Evolutionary conservation across 1,140 invertebrate genomes (phyloP).

Genomic region (Drosophila lini): DNA sequence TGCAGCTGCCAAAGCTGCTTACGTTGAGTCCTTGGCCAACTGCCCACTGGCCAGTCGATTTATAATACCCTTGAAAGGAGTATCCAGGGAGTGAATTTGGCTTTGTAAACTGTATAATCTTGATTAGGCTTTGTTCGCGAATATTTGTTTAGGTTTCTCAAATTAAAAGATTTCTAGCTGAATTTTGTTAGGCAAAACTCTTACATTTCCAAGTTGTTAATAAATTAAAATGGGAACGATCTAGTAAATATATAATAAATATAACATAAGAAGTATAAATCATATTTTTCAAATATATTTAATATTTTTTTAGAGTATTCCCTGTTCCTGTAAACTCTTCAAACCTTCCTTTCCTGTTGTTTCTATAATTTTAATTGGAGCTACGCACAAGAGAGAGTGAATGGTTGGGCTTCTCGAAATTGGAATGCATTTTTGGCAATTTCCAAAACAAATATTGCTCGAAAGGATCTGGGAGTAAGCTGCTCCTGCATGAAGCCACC

Average conservation of each 20-base stretch:
- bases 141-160: too few relatives aligned
- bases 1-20: conserved; percentile 56
- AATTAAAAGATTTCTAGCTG: not conserved
- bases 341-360: conserved; percentile 32
- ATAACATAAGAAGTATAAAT: not conserved
- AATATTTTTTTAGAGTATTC: not conserved
- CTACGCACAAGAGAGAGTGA: conserved; percentile 10
- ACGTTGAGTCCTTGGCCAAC: conserved; percentile 31
- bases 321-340: not conserved
- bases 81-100: not conserved
- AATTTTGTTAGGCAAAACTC: not conserved
- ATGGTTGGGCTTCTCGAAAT: conserved; percentile 20
- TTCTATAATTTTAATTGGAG: conserved; percentile 81
- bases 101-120: not conserved
- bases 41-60: conserved; percentile 57
- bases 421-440: conserved; percentile 72
- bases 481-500: conserved; percentile 25
- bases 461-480: conserved; percentile 58
- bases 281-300: too few relatives aligned
- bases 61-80: conserved; percentile 9
- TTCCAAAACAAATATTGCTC: conserved; percentile 78
- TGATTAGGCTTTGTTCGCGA: not conserved
- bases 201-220: not conserved
- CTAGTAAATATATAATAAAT: not conserved
- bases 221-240: not conserved